Evolutionary conservation across 2,888 invertebrate genomes (phyloP).

Genomic region (Drosophila paracracens): DNA sequence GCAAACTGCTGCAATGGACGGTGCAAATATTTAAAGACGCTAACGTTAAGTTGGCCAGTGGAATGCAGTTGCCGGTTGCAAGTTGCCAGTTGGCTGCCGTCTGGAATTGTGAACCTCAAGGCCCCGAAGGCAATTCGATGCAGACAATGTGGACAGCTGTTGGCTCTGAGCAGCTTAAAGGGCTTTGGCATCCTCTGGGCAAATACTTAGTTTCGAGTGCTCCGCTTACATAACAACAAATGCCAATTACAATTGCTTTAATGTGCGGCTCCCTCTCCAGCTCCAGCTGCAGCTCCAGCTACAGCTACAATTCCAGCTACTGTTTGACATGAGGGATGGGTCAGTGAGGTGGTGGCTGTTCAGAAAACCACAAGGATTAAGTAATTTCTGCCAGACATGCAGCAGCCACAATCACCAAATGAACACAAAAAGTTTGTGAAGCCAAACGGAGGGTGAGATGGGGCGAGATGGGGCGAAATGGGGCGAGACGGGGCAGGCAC

Average conservation of each 20-base stretch:
- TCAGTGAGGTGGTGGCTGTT: conserved; percentile 29
- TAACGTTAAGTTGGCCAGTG: conserved; percentile 41
- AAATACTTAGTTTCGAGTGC: conserved; percentile 59
- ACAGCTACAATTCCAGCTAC: neutral
- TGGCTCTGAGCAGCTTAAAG: conserved; percentile 52
- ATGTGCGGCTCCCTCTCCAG: conserved; percentile 36
- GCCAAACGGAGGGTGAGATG: conserved; percentile 2
- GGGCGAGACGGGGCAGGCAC: conserved; percentile 45
- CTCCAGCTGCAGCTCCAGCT: neutral
- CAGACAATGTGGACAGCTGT: conserved; percentile 56
- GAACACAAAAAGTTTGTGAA: conserved; percentile 77
- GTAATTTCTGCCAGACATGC: conserved; percentile 82
- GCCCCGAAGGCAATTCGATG: conserved; percentile 42
- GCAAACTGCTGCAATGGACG: conserved; percentile 44
- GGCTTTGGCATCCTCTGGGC: conserved; percentile 27
- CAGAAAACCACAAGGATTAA: conserved; percentile 78
- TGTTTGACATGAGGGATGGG: conserved; percentile 6
- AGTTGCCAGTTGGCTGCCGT: conserved; percentile 8
- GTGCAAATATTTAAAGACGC: conserved; percentile 63
- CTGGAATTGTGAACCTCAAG: conserved; percentile 5
- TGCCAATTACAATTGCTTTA: conserved; percentile 79
- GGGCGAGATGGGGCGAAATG: conserved; percentile 15
- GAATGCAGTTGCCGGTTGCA: conserved; percentile 11
- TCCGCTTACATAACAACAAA: conserved; percentile 72
- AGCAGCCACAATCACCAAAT: conserved; percentile 81